Percentiles rank a stretch among this genome's conserved stretches.
These are phyloP conservation scores for Cyclura pinguis DNA, from an alignment of 2,797 vertebrate genomes.

Conservation along the genomic window DNA sequence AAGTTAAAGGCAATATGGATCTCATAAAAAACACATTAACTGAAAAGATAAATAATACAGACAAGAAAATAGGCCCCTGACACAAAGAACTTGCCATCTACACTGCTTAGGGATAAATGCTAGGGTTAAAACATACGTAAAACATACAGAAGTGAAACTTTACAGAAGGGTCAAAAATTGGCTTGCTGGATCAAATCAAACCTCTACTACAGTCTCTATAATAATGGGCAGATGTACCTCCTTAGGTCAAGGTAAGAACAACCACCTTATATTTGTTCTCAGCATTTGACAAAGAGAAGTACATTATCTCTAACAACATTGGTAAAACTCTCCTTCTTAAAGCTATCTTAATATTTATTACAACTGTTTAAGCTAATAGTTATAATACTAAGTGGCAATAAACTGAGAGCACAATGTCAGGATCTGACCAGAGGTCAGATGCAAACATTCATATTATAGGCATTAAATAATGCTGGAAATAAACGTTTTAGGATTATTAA, in stretches of 20 bases:
- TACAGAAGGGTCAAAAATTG: neutral
- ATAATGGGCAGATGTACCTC: neutral
- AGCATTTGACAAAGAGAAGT: neutral
- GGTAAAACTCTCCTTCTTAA: neutral
- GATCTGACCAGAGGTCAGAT: neutral
- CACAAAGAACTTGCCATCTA: neutral
- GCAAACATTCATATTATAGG: neutral
- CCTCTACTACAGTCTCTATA: neutral
- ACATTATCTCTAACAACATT: too few relatives aligned
- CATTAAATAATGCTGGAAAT: neutral
- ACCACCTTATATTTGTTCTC: neutral
- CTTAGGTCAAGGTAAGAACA: neutral
- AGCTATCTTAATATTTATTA: neutral
- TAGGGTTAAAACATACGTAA: neutral
- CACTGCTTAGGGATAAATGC: too few relatives aligned
- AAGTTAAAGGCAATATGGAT: neutral
- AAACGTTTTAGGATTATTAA: neutral
- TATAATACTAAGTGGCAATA: neutral
- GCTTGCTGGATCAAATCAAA: neutral
- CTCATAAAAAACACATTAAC: neutral
- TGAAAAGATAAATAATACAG: neutral
- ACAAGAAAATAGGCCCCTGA: neutral
- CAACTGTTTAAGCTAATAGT: neutral
- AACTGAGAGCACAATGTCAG: neutral
- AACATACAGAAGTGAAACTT: neutral